Percentiles rank a stretch among this genome's conserved stretches.
These are phyloP conservation scores for Propithecus deckenii DNA, from an alignment of 2,797 vertebrate species.

Conservation along the genomic window DNA sequence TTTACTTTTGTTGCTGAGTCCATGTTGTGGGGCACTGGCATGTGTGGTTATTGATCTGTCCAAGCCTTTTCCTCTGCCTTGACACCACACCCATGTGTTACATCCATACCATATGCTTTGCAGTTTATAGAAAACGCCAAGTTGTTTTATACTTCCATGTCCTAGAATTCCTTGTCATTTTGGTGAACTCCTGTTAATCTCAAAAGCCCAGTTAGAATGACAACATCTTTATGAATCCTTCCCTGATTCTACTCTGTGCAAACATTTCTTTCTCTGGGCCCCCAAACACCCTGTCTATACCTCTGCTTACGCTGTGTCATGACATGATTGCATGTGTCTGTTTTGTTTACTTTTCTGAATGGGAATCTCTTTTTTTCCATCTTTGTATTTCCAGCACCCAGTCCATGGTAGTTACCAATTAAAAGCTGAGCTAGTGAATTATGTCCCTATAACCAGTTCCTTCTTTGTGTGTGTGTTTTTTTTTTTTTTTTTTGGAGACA, in stretches of 20 bases:
- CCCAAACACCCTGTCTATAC: background rate
- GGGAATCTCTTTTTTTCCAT: background rate
- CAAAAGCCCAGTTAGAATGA: background rate
- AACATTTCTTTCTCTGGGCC: background rate
- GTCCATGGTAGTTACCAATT: background rate
- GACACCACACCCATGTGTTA: background rate
- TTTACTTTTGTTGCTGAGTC: background rate
- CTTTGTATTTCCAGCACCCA: background rate
- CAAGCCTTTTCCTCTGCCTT: background rate
- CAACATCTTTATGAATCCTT: background rate
- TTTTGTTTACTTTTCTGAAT: background rate
- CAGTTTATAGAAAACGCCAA: background rate
- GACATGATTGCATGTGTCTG: background rate
- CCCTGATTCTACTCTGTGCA: background rate
- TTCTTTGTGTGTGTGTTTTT: background rate
- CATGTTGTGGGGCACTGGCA: background rate
- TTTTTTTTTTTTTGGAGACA: background rate
- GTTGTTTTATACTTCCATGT: background rate
- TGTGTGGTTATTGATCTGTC: background rate
- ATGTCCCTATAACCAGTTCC: background rate
- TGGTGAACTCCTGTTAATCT: background rate
- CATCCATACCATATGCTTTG: background rate
- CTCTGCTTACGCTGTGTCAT: background rate
- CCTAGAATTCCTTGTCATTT: background rate
- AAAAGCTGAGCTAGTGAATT: background rate